Evolutionary conservation across 1,140 invertebrate species (phyloP), one percentile per base, ranked within the genome.

Genomic region (Anastatus disparis): DNA sequence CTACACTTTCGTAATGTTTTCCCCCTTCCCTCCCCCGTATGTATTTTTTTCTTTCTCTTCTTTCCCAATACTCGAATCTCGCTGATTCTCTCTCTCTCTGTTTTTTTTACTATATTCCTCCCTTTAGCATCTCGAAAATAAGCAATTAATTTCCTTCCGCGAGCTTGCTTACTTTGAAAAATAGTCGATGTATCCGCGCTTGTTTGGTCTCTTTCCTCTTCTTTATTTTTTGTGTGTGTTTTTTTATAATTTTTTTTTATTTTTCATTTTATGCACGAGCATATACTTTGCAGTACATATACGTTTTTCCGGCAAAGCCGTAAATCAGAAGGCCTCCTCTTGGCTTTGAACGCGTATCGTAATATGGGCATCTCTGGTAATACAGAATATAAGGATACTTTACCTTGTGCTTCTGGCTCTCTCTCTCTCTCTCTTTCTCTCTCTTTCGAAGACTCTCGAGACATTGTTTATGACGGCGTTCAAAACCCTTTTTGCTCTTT

Each of bases 401-500:
- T n/a, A n/a, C n/a, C n/a, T n/a, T n/a, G n/a, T n/a, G n/a, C n/a
- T n/a, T n/a, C n/a, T n/a, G n/a, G n/a, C n/a, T n/a, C n/a, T n/a
- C n/a, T n/a, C n/a, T n/a, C n/a, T n/a, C n/a, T n/a, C n/a, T n/a
- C n/a, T n/a, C n/a, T n/a, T n/a, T n/a, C n/a, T n/a, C n/a, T n/a
- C n/a, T n/a, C n/a, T n/a, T n/a, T n/a, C n/a, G n/a, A n/a, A n/a
- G n/a, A n/a, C n/a, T n/a, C 3, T 4, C 24, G 24, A 1, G 68
- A 70, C 59, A 56, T 70, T 70, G 59, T 70, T 70, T 70, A 70
- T 63, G 68, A 63, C 68, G 52, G 59, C 68, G 26, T 44, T 40
- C 17, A n/a, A n/a, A n/a, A n/a, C n/a, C n/a, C n/a, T n/a, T n/a
- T n/a, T n/a, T n/a, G n/a, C n/a, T n/a, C n/a, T n/a, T n/a, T n/a